Evolutionary conservation across 2,888 invertebrate species (phyloP).

Genomic region (Metalampra italica): DNA sequence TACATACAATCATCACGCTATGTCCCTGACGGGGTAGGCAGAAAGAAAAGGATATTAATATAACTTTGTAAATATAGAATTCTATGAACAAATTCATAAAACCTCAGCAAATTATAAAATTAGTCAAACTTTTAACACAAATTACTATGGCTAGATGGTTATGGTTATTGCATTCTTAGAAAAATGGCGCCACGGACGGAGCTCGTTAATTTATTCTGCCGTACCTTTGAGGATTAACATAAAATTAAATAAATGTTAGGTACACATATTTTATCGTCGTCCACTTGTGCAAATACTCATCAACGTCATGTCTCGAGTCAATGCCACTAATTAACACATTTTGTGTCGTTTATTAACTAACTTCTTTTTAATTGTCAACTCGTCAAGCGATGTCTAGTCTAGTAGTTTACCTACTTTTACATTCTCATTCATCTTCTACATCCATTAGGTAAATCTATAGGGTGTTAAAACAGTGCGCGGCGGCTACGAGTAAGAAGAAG

Average conservation of each 20-base stretch:
- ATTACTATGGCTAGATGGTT: constrained; percentile 6
- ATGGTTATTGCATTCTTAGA: constrained; percentile 2
- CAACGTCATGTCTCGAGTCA: constrained; percentile 22
- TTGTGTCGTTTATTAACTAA: constrained; percentile 12
- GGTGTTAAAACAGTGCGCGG: too few species aligned
- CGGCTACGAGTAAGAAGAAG: too few species aligned
- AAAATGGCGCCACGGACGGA: background rate
- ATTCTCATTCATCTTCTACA: background rate
- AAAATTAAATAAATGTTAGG: too few species aligned
- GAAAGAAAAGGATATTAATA: too few species aligned
- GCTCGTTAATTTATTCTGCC: background rate
- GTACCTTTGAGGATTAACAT: background rate
- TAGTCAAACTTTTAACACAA: constrained; percentile 6
- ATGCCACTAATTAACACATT: constrained; percentile 21
- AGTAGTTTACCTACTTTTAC: background rate
- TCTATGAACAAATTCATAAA: background rate
- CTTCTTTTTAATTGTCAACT: background rate
- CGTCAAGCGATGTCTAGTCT: background rate
- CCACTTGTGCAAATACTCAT: constrained; percentile 29
- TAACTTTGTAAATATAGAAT: background rate
- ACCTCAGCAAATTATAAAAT: background rate
- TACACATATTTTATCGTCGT: background rate
- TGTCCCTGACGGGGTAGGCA: too few species aligned
- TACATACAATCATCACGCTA: too few species aligned
- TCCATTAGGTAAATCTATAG: too few species aligned